These are phyloP conservation scores for Eupithecia tripunctaria DNA, from an alignment of 2,888 invertebrate genomes.

Conservation along the genomic window DNA sequence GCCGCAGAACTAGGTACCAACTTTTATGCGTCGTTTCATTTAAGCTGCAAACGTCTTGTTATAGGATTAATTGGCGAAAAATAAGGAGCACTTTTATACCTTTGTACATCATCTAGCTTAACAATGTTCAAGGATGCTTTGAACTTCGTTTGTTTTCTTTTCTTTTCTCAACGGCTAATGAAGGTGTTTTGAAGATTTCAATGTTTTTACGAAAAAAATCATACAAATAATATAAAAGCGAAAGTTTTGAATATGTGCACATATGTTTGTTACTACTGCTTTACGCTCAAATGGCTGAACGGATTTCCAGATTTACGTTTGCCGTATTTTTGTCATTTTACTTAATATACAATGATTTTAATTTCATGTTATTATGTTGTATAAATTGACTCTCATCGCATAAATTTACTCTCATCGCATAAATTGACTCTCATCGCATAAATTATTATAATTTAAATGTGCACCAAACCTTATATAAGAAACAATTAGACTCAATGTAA, in stretches of 20 bases:
- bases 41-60: neutral
- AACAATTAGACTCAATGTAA: no score
- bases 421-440: no score
- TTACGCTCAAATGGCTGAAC: neutral
- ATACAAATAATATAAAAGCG: neutral
- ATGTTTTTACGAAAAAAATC: neutral
- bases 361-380: no score
- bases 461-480: no score
- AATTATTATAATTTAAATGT: no score
- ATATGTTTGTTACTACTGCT: neutral
- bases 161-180: neutral
- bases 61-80: neutral
- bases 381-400: no score
- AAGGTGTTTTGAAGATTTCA: neutral
- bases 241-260: neutral
- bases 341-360: no score
- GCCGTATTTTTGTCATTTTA: no score
- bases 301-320: neutral
- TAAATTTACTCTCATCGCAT: no score
- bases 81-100: neutral
- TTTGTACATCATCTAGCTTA: neutral
- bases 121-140: neutral
- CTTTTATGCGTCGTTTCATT: neutral
- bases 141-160: neutral
- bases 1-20: neutral